phyloP scores from a whole-genome alignment of 2,888 invertebrate genomes.

The Esperia sulphurella region DNA sequence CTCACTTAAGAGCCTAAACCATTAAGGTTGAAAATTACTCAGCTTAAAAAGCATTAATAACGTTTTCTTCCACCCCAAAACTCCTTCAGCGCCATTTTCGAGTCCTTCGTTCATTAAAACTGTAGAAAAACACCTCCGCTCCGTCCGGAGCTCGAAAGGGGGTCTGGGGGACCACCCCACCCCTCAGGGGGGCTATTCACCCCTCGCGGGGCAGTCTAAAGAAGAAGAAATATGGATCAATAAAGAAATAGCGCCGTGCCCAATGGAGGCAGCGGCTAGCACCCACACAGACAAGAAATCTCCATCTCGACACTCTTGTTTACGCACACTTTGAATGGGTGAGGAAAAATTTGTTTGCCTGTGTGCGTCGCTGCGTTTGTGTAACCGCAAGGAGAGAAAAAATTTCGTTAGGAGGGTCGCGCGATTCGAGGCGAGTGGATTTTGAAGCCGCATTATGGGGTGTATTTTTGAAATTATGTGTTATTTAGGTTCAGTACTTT shows the following conservation, averaged over 20 bases:
- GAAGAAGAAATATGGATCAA: conserved; percentile 81
- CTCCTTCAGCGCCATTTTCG: conserved; percentile 56
- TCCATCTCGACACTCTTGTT: conserved; percentile 31
- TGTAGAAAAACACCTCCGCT: conserved; percentile 74
- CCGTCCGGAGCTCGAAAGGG: conserved; percentile 24
- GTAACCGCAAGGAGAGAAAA: conserved; percentile 34
- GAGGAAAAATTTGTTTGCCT: conserved; percentile 32
- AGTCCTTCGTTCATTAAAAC: conserved; percentile 75
- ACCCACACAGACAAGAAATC: conserved; percentile 49
- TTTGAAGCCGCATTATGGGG: conserved; percentile 3
- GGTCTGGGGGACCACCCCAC: conserved; percentile 25
- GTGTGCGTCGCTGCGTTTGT: conserved; percentile 27
- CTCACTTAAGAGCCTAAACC: conserved; percentile 35
- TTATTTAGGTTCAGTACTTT: conserved; percentile 11
- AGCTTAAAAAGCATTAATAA: conserved; percentile 76
- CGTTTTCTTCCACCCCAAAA: conserved; percentile 51
- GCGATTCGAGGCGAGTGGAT: conserved; percentile 4
- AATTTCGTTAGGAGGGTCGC: conserved; percentile 1
- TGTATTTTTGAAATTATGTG: conserved; percentile 15
- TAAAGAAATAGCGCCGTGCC: conserved; percentile 78
- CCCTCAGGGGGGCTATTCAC: conserved; percentile 23
- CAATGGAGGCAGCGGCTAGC: conserved; percentile 72
- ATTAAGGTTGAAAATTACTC: conserved; percentile 63
- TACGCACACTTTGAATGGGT: conserved; percentile 22
- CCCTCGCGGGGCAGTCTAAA: conserved; percentile 65